These are phyloP conservation scores for Ursus arctos DNA, from an alignment of 2,113 vertebrate species.

Conservation along the genomic window DNA sequence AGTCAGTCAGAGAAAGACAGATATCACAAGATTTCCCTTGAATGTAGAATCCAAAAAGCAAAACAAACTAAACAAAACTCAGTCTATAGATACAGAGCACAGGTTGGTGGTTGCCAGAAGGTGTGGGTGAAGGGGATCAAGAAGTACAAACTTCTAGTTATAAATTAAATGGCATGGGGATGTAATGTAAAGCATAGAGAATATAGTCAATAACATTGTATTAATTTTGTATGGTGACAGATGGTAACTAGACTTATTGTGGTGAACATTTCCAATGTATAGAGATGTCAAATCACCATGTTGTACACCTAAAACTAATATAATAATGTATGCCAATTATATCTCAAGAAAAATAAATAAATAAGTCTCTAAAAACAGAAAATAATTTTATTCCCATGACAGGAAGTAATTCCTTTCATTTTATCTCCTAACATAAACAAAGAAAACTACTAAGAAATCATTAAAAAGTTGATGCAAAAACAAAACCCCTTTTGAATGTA, in stretches of 20 bases:
- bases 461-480: conserved; percentile 68
- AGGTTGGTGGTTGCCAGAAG: background rate
- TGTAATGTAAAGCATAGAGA: background rate
- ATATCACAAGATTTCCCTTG: background rate
- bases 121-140: background rate
- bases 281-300: background rate
- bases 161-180: background rate
- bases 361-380: conserved; percentile 53
- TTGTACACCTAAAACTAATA: background rate
- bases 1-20: background rate
- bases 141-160: background rate
- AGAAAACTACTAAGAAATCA: conserved; percentile 65
- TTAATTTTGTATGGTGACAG: background rate
- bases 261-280: background rate
- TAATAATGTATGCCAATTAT: background rate
- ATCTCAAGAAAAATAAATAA: background rate
- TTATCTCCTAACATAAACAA: conserved; percentile 66
- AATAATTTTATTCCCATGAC: conserved; percentile 71
- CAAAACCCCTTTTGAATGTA: conserved; percentile 54
- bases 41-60: background rate
- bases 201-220: background rate
- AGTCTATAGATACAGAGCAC: background rate
- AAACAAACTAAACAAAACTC: background rate
- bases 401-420: conserved; percentile 70
- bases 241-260: background rate